A percentile compares a stretch with the other conserved stretches of the same genome.
These are phyloP conservation scores for Anthopleura sola DNA, from an alignment of 64 coral and sea anemone species.

Conservation along the genomic window DNA sequence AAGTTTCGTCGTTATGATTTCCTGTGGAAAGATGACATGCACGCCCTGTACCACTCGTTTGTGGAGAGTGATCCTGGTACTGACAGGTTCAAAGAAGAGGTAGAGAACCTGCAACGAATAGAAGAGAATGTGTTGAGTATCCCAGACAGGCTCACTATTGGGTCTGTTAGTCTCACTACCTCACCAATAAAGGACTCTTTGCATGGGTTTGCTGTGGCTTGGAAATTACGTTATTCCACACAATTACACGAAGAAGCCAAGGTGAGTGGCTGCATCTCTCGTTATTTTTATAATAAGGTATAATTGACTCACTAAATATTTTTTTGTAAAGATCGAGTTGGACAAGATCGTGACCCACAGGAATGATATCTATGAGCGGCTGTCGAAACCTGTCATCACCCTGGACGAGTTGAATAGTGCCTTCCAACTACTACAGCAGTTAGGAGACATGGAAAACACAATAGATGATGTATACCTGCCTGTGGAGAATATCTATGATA, in stretches of 20 bases:
- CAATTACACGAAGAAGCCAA: conserved; percentile 96
- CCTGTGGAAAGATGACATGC: conserved; percentile 98
- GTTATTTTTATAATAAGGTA: background rate
- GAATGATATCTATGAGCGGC: conserved; percentile 81
- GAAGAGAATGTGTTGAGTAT: conserved; percentile 79
- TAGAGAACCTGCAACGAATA: conserved; percentile 81
- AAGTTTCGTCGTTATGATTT: conserved; percentile 97
- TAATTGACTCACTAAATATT: background rate
- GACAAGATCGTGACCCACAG: conserved; percentile 92
- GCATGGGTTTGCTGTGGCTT: conserved; percentile 90
- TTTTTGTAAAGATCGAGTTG: conserved; percentile 68
- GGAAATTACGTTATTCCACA: conserved; percentile 95
- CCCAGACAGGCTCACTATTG: conserved; percentile 67
- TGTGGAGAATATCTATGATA: conserved; percentile 93
- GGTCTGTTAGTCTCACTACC: conserved; percentile 81
- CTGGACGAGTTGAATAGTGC: conserved; percentile 88
- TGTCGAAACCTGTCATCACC: conserved; percentile 82
- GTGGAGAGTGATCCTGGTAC: conserved; percentile 89
- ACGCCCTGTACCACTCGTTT: conserved; percentile 86
- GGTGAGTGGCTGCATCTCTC: conserved; percentile 22
- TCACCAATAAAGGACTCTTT: conserved; percentile 96
- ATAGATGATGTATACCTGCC: conserved; percentile 96
- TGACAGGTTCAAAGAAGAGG: conserved; percentile 63
- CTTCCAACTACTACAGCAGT: conserved; percentile 86
- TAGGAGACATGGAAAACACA: conserved; percentile 89